Percentiles rank a stretch among this genome's conserved stretches.
phyloP scores from a whole-genome alignment of 2,888 invertebrate genomes.

The Elysia crispata region DNA sequence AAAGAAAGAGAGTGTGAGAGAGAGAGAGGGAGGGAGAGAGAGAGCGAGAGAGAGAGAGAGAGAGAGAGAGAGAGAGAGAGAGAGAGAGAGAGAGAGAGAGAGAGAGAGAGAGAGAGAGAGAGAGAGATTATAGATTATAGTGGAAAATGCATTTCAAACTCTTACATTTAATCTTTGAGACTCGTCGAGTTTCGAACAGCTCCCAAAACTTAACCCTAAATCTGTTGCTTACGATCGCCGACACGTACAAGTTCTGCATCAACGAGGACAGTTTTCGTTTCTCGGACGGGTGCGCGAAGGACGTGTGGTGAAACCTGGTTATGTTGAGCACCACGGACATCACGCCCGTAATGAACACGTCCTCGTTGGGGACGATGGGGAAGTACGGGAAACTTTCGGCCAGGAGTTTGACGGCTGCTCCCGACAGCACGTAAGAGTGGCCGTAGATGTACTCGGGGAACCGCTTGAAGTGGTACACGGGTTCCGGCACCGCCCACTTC shows the following conservation, averaged over 20 bases:
- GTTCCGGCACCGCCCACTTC: constrained; percentile 20
- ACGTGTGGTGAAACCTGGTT: constrained; percentile 15
- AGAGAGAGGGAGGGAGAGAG: too few species aligned
- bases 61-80: too few species aligned
- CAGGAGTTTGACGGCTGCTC: not conserved
- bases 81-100: constrained; percentile 11
- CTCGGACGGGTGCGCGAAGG: constrained; percentile 11
- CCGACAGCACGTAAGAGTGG: constrained; percentile 35
- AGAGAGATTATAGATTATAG: too few species aligned
- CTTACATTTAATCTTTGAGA: too few species aligned
- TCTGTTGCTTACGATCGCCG: too few species aligned
- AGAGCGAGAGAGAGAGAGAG: too few species aligned
- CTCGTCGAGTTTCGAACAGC: too few species aligned
- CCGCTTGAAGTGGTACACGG: constrained; percentile 15
- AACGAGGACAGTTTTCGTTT: not conserved
- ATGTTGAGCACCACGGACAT: constrained; percentile 10
- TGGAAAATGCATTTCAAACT: too few species aligned
- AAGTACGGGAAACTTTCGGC: constrained; percentile 1
- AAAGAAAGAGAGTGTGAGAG: too few species aligned
- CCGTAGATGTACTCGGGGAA: constrained; percentile 39
- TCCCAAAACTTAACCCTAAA: too few species aligned
- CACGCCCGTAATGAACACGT: constrained; percentile 34
- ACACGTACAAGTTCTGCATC: too few species aligned
- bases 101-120: not conserved
- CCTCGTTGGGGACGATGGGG: constrained; percentile 32